phyloP scores from a whole-genome alignment of 30 jellyfish, hydroid and myxozoan species.

The Nemopilema nomurai region DNA sequence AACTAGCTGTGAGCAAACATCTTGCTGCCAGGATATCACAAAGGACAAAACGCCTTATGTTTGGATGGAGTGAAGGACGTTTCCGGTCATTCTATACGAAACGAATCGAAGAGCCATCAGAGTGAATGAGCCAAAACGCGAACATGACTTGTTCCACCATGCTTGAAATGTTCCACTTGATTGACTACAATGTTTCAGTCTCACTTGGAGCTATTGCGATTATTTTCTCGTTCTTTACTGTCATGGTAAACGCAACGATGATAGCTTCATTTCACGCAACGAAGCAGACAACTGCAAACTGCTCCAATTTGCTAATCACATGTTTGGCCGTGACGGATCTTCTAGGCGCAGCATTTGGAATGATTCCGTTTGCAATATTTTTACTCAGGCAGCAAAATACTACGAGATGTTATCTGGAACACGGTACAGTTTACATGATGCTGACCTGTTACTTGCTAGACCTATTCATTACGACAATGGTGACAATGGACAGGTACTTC shows the following conservation, averaged over 20 bases:
- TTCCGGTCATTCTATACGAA: no score
- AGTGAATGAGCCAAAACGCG: no score
- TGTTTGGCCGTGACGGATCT: constrained; percentile 2
- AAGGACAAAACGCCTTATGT: no score
- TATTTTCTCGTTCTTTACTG: not conserved
- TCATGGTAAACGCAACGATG: not conserved
- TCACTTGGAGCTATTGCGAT: not conserved
- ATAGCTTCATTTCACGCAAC: constrained; percentile 10
- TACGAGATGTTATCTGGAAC: not conserved
- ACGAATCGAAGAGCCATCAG: no score
- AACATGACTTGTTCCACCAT: not conserved
- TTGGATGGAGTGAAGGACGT: no score
- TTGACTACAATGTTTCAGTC: not conserved
- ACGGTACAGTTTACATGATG: not conserved
- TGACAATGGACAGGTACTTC: constrained; percentile 5
- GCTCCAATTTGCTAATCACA: not conserved
- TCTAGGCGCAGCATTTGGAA: not conserved
- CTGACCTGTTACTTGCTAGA: not conserved
- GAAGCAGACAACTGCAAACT: not conserved
- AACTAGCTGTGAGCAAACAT: no score
- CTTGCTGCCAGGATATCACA: no score
- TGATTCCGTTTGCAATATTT: not conserved
- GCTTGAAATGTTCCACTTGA: not conserved
- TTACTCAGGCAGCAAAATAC: not conserved
- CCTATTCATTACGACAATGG: not conserved